Evolutionary conservation across 1,140 invertebrate genomes (phyloP).

Genomic region (Ceratoteleas bidentatus): DNA sequence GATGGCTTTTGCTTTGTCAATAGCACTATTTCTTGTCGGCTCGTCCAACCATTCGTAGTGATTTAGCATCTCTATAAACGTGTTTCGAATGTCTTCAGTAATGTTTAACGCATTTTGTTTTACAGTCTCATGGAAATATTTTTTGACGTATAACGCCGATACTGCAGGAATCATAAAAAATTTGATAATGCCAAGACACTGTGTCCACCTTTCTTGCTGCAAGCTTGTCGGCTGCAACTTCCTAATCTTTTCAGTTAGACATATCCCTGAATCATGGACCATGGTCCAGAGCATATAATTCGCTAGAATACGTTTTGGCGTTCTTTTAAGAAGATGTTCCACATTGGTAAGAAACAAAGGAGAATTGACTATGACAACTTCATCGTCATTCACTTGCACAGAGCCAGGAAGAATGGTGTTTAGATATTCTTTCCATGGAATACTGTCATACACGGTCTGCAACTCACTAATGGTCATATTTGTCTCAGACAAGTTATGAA

Average conservation of each 20-base stretch:
- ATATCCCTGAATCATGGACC: slow-evolving; percentile 87
- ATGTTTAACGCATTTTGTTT: slow-evolving; percentile 84
- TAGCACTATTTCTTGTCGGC: slow-evolving; percentile 86
- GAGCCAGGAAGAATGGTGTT: slow-evolving; percentile 86
- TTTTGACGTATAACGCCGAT: slow-evolving; percentile 85
- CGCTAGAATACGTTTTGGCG: slow-evolving; percentile 85
- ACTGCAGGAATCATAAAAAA: no score
- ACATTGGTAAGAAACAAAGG: slow-evolving; percentile 88
- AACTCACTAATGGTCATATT: slow-evolving; percentile 92
- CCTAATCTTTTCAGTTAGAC: slow-evolving; percentile 87
- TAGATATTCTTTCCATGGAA: slow-evolving; percentile 92
- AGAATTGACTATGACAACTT: slow-evolving; percentile 90
- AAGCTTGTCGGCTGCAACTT: slow-evolving; percentile 87
- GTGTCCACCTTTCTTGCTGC: slow-evolving; percentile 88
- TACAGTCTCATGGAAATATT: slow-evolving; percentile 82
- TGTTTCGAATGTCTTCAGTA: slow-evolving; percentile 84
- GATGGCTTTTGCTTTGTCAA: slow-evolving; percentile 89
- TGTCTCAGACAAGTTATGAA: slow-evolving; percentile 93
- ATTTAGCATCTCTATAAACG: slow-evolving; percentile 83
- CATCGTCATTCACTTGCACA: slow-evolving; percentile 84
- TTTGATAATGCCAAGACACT: no score
- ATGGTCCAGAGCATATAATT: slow-evolving; percentile 88
- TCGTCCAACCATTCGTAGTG: slow-evolving; percentile 93
- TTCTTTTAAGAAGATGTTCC: slow-evolving; percentile 82
- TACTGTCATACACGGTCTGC: slow-evolving; percentile 86